Evolutionary conservation across 2,888 invertebrate genomes (phyloP), one percentile per base, ranked within the genome.

Genomic region (Volucella bombylans): DNA sequence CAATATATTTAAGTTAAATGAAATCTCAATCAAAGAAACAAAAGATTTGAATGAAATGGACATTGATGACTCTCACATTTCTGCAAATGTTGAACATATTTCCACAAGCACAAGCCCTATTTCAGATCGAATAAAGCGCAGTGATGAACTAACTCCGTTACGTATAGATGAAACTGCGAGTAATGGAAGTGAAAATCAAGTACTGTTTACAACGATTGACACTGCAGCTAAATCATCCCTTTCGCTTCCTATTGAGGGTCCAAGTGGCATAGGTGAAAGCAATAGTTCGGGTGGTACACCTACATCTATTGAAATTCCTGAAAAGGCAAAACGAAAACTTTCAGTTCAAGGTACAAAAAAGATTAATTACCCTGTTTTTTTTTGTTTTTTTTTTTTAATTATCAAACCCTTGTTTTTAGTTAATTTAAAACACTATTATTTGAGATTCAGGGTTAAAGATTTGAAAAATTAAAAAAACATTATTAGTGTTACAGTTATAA

Each of bases 281-380:
- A 89, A 89, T 78, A 89, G 89, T 43, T 88, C 82, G 10, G 80
- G 81, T 41, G 89, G 88, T 64, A 90, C 87, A 73, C 86, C 90
- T 59, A 86, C 86, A 1, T 89, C 90, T 1, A 78, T 87, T 69
- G 92, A 91, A 49, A 88, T 89, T 31, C 89, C 90, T 8, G 90
- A 91, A 41, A 89, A 90, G 71, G 89, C 89, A 18, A 88, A 90
- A 14, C 88, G 92, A 49, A 92, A 91, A 86, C 87, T 92, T 79
- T 92, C 92, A 14, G 92, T 92, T 41, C 92, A 92, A 87, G 92
- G 92, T 91, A 80, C 41, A 55, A 57, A 18, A 15, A 39, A 12
- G 18, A 31, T 18, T 1, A 49, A 43, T 11, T 15, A 0, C 3
- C 3, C 2, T 4, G 8, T 0, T 15, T 6, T 39, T 49, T 10